Conservation (phyloP, 1,140 invertebrate species). For the Drosophila nebulosa region DNA sequence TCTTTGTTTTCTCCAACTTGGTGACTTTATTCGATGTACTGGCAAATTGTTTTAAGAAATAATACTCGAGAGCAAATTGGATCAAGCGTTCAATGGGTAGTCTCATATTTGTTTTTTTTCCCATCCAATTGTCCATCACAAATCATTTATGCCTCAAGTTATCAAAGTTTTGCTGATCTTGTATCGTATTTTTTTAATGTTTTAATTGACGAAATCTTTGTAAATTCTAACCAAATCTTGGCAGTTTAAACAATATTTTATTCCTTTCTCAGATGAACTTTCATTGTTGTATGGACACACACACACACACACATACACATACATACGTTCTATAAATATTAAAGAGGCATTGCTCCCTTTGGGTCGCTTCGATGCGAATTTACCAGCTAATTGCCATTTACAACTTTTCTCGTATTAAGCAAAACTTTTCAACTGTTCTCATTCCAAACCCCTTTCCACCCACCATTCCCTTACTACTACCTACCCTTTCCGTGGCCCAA, state of each 20-base stretch:
- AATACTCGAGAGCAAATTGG: too few relatives aligned
- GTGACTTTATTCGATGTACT: too few relatives aligned
- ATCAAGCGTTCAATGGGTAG: too few relatives aligned
- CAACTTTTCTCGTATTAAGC: constrained; percentile 67
- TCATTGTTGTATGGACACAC: not conserved
- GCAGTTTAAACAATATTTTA: not conserved
- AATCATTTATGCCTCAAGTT: too few relatives aligned
- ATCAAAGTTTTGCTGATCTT: too few relatives aligned
- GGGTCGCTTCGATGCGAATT: constrained; percentile 20
- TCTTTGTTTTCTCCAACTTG: too few relatives aligned
- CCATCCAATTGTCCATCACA: too few relatives aligned
- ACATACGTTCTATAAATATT: constrained; percentile 33
- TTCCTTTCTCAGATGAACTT: not conserved
- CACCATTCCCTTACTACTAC: constrained; percentile 9
- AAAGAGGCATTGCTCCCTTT: constrained; percentile 8
- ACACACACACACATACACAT: not conserved
- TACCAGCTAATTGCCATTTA: constrained; percentile 70
- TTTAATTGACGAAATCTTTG: too few relatives aligned
- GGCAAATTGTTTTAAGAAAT: too few relatives aligned
- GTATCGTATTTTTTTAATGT: too few relatives aligned
- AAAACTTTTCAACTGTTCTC: constrained; percentile 57
- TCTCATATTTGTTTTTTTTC: not conserved
- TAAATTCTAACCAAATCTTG: too few relatives aligned
- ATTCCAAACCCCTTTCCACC: not conserved
- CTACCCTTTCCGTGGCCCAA: not conserved